Evolutionary conservation across 2,113 vertebrate species (phyloP).

Genomic region (Phalacrocorax carbo): DNA sequence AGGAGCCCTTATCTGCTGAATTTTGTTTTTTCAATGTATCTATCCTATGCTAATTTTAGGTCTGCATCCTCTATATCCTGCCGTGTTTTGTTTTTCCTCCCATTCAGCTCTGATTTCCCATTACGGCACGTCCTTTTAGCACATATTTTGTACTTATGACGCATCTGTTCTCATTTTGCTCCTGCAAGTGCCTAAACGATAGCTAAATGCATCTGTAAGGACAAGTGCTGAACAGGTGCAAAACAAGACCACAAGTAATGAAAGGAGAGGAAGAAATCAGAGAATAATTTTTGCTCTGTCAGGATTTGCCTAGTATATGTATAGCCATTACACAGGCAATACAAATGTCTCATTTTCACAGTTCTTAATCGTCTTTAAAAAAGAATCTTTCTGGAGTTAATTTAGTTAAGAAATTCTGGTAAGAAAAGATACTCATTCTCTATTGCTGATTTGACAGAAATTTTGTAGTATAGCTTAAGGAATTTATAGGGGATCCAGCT

Average conservation of each 20-base stretch:
- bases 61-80: conserved; percentile 25
- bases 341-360: not conserved
- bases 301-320: not conserved
- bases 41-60: conserved; percentile 41
- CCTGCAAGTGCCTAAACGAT: not conserved
- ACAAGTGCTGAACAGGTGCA: conserved; percentile 30
- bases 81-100: conserved; percentile 6
- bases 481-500: not conserved
- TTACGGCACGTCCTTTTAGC: not conserved
- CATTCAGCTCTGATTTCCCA: conserved; percentile 42
- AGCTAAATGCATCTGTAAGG: conserved; percentile 31
- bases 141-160: conserved; percentile 38
- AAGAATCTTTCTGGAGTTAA: not conserved
- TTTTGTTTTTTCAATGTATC: conserved; percentile 20
- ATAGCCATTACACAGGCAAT: not conserved
- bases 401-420: not conserved
- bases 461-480: not conserved
- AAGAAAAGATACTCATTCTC: not conserved
- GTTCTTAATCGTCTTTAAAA: not conserved
- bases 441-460: not conserved
- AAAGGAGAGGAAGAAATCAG: conserved; percentile 26
- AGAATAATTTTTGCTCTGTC: conserved; percentile 3
- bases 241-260: conserved; percentile 33
- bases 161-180: conserved; percentile 46
- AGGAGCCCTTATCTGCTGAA: conserved; percentile 45